phyloP scores from a whole-genome alignment of 1,140 invertebrate genomes.

The Drosophila seguyi region DNA sequence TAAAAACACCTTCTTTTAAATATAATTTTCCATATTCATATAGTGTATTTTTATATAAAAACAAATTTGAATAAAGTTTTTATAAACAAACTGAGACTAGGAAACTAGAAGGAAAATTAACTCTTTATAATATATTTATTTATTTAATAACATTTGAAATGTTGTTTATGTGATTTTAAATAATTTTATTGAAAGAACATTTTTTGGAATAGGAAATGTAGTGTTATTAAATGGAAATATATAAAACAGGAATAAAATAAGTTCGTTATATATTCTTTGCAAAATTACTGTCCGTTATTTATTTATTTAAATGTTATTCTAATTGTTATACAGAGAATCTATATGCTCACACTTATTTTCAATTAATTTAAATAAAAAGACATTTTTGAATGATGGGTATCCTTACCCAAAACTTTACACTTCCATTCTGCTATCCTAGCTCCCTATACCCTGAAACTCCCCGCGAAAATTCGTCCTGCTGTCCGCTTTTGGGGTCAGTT shows the following conservation, averaged over 20 bases:
- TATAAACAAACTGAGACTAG: too few relatives aligned
- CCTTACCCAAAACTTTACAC: background rate
- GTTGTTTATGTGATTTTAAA: background rate
- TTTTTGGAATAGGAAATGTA: too few relatives aligned
- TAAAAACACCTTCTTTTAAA: too few relatives aligned
- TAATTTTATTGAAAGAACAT: background rate
- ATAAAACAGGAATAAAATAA: too few relatives aligned
- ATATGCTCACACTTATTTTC: background rate
- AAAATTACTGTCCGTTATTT: too few relatives aligned
- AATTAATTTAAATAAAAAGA: background rate
- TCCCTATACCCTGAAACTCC: background rate
- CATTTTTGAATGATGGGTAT: background rate
- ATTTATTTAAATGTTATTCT: too few relatives aligned
- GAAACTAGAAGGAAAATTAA: background rate
- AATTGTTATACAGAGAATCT: too few relatives aligned
- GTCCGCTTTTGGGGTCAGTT: constrained; percentile 30
- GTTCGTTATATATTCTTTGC: too few relatives aligned
- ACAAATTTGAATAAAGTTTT: background rate
- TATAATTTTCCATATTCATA: too few relatives aligned
- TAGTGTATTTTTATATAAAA: background rate
- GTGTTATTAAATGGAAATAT: too few relatives aligned
- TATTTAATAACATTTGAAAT: background rate
- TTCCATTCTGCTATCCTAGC: constrained; percentile 6
- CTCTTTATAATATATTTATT: background rate
- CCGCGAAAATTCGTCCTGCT: background rate